Percentiles rank a stretch among this genome's conserved stretches.
phyloP scores from a whole-genome alignment of 2,888 invertebrate genomes.

The Mamestra brassicae region DNA sequence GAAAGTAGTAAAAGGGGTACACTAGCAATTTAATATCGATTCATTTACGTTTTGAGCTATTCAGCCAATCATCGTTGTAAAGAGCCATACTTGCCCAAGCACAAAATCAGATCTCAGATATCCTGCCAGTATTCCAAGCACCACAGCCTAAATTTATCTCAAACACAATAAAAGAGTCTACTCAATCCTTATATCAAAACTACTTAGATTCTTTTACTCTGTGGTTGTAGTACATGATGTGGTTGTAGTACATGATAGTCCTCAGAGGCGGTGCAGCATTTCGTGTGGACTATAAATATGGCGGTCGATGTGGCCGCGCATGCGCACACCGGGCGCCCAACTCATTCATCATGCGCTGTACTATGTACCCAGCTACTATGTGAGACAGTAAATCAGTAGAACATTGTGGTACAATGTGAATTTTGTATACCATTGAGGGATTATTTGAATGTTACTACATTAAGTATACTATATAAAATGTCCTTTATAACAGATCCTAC shows the following conservation, averaged over 20 bases:
- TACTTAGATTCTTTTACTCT: background rate
- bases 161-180: background rate
- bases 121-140: background rate
- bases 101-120: background rate
- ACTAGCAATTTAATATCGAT: too few species aligned
- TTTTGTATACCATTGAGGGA: background rate
- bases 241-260: background rate
- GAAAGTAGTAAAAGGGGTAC: too few species aligned
- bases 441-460: too few species aligned
- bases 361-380: constrained; percentile 18
- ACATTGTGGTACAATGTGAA: background rate
- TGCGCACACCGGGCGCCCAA: constrained; percentile 64
- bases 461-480: too few species aligned
- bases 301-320: constrained; percentile 76
- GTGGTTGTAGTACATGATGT: background rate
- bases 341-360: constrained; percentile 49
- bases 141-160: background rate
- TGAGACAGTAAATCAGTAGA: constrained; percentile 3
- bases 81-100: background rate
- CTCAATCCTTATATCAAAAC: background rate
- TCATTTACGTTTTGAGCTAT: too few species aligned
- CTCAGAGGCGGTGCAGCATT: constrained; percentile 42
- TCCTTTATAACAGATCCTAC: background rate
- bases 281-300: constrained; percentile 64
- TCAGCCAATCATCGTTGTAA: too few species aligned